These are phyloP conservation scores for Ptiloglossa arizonensis DNA, from an alignment of 1,140 invertebrate genomes.

Conservation along the genomic window DNA sequence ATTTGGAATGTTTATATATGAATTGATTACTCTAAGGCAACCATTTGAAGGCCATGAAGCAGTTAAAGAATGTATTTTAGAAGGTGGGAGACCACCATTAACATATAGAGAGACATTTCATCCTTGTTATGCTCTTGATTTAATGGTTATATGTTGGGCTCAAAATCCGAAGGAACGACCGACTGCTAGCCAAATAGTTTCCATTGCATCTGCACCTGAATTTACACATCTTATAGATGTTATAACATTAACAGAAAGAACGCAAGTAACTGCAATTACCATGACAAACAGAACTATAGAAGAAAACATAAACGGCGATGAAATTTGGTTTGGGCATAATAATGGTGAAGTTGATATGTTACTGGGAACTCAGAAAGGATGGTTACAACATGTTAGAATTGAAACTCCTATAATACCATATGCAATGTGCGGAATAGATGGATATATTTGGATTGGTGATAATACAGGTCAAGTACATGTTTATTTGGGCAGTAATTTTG, in stretches of 20 bases:
- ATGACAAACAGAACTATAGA: slow-evolving; percentile 73
- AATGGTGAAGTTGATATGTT: slow-evolving; percentile 87
- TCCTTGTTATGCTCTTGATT: slow-evolving; percentile 94
- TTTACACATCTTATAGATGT: slow-evolving; percentile 94
- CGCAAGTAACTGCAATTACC: slow-evolving; percentile 83
- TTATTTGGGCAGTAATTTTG: slow-evolving; percentile 83
- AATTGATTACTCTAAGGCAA: slow-evolving; percentile 94
- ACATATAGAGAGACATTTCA: slow-evolving; percentile 91
- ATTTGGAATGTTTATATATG: slow-evolving; percentile 99
- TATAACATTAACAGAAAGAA: slow-evolving; percentile 85
- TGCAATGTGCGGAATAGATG: slow-evolving; percentile 86
- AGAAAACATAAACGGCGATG: slow-evolving; percentile 80
- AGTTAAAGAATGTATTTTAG: slow-evolving; percentile 97
- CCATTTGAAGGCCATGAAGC: slow-evolving; percentile 98
- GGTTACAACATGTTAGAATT: slow-evolving; percentile 83
- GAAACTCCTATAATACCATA: slow-evolving; percentile 84
- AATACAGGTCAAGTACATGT: slow-evolving; percentile 90
- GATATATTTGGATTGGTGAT: slow-evolving; percentile 93
- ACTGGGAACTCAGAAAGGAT: slow-evolving; percentile 83
- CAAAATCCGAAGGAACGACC: slow-evolving; percentile 93
- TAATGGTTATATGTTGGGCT: slow-evolving; percentile 98
- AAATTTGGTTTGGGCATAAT: slow-evolving; percentile 88
- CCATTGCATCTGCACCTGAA: slow-evolving; percentile 95
- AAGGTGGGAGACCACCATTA: slow-evolving; percentile 94
- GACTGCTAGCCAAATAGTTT: slow-evolving; percentile 95